These are phyloP conservation scores for Mythimna vitellina DNA, from an alignment of 2,888 invertebrate species.

Conservation along the genomic window DNA sequence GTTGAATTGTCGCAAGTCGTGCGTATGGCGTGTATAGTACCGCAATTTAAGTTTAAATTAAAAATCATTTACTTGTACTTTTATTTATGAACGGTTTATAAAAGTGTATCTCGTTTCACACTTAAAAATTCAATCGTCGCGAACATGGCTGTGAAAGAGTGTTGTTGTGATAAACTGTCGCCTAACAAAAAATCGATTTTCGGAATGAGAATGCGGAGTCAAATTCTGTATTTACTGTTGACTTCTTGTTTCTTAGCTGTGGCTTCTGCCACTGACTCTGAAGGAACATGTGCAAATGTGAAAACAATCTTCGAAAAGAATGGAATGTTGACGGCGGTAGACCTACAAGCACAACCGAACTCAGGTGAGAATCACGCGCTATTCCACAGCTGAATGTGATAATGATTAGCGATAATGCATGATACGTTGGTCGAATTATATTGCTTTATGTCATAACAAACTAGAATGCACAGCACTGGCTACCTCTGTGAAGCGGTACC, in stretches of 20 bases:
- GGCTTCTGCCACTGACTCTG: conserved; percentile 80
- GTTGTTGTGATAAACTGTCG: conserved; percentile 88
- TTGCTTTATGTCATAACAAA: conserved; percentile 50
- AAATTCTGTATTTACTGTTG: conserved; percentile 86
- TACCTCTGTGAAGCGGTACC: conserved; percentile 8
- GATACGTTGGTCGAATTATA: conserved; percentile 57
- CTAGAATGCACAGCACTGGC: conserved; percentile 6
- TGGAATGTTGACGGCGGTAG: conserved; percentile 87
- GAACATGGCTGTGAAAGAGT: conserved; percentile 89
- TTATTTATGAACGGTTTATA: conserved; percentile 78
- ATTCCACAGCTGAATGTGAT: conserved; percentile 75
- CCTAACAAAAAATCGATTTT: conserved; percentile 90
- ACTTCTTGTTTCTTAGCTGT: conserved; percentile 80
- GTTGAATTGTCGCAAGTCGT: conserved; percentile 78
- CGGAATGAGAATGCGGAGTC: conserved; percentile 86
- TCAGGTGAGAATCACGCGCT: conserved; percentile 87
- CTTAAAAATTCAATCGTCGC: conserved; percentile 66
- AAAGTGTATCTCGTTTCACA: conserved; percentile 72
- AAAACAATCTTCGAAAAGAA: conserved; percentile 88
- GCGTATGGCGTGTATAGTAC: conserved; percentile 73
- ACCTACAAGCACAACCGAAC: conserved; percentile 87
- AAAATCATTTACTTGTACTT: conserved; percentile 67
- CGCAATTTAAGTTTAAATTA: conserved; percentile 70
- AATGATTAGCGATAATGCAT: conserved; percentile 78
- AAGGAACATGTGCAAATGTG: conserved; percentile 88